These are phyloP conservation scores for Calephelis virginiensis DNA, from an alignment of 1,140 invertebrate species.

Conservation along the genomic window DNA sequence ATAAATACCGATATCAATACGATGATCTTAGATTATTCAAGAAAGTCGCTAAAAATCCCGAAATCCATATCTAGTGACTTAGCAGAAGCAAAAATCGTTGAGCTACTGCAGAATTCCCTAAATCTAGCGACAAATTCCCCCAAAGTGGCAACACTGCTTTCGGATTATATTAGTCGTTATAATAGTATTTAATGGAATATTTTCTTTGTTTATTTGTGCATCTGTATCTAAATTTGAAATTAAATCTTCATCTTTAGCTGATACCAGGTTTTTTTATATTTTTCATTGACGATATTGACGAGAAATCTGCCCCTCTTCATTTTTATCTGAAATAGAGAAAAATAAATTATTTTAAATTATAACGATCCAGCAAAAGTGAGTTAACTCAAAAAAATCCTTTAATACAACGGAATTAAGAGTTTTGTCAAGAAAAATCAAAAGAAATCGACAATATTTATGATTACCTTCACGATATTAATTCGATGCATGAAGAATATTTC, in stretches of 20 bases:
- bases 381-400: background rate
- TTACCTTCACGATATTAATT: background rate
- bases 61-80: slow-evolving; percentile 1
- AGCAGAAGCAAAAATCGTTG: background rate
- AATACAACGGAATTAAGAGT: background rate
- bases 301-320: background rate
- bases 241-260: background rate
- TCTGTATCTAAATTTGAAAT: slow-evolving; percentile 1
- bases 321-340: slow-evolving; percentile 1
- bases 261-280: background rate
- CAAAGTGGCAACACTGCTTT: background rate
- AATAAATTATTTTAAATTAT: background rate
- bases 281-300: slow-evolving; percentile 2
- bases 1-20: no score
- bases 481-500: background rate
- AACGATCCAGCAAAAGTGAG: slow-evolving; percentile 1
- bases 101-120: background rate
- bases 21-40: no score
- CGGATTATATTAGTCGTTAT: background rate
- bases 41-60: background rate
- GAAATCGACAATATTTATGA: slow-evolving; percentile 3
- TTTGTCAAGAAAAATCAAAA: background rate
- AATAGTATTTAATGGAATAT: slow-evolving; percentile 5
- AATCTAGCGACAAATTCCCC: slow-evolving; percentile 1
- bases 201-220: slow-evolving; percentile 2